Conservation (phyloP, 1,140 invertebrate genomes). For the Phymorhynchus buccinoides region DNA sequence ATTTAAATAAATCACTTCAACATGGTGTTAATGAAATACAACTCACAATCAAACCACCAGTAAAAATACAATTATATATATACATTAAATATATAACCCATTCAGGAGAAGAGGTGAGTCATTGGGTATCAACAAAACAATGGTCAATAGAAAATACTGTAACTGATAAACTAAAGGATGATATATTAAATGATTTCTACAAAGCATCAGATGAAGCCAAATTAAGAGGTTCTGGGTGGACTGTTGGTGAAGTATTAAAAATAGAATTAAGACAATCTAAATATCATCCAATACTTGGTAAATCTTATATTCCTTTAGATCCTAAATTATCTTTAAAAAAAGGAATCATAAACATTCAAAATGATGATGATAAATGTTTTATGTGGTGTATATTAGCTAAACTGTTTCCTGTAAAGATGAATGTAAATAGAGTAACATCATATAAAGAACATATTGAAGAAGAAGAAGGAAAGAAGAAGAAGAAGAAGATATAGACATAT, state of each 20-base stretch:
- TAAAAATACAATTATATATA: too few species aligned
- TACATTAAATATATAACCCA: too few species aligned
- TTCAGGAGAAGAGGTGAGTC: too few species aligned
- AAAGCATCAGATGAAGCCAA: neutral
- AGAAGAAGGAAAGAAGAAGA: too few species aligned
- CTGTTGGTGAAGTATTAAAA: neutral
- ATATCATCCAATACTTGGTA: neutral
- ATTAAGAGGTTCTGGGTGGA: conserved; percentile 6
- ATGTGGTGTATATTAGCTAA: neutral
- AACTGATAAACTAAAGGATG: neutral
- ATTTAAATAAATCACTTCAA: too few species aligned
- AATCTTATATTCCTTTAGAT: neutral
- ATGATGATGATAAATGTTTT: neutral
- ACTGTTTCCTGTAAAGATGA: neutral
- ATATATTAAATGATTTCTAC: neutral
- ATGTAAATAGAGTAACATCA: neutral
- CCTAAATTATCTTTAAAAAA: neutral
- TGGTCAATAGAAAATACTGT: neutral
- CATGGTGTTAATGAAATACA: too few species aligned
- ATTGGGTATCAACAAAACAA: too few species aligned
- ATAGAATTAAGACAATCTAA: neutral
- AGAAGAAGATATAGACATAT: too few species aligned
- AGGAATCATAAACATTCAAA: conserved; percentile 13
- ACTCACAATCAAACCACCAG: too few species aligned
- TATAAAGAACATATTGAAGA: too few species aligned